phyloP scores from a whole-genome alignment of 2,113 vertebrate genomes.

The Cyprichromis sp. region DNA sequence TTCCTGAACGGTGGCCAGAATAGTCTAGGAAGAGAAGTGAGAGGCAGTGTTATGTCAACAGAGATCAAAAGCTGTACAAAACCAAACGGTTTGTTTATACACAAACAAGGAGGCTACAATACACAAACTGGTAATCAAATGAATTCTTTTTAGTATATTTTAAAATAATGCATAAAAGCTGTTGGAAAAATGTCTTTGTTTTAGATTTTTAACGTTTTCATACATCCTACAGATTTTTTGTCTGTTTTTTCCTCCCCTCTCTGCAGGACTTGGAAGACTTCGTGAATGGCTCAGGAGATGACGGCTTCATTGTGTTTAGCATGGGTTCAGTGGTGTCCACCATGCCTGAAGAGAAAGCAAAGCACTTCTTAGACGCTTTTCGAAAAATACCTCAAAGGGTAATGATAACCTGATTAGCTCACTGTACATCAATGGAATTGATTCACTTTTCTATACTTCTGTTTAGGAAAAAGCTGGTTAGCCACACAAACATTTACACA shows the following conservation, averaged over 20 bases:
- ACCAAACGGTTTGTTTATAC: not conserved
- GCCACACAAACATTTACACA: not conserved
- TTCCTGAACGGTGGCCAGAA: not conserved
- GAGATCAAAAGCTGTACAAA: not conserved
- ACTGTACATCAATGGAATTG: not conserved
- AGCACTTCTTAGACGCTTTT: conserved; percentile 80
- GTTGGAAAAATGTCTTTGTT: not conserved
- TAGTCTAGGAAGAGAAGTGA: not conserved
- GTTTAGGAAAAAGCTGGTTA: not conserved
- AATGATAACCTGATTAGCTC: not conserved
- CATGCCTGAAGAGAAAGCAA: conserved; percentile 79
- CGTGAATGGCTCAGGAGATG: conserved; percentile 84
- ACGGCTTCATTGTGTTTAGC: conserved; percentile 88
- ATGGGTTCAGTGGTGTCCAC: conserved; percentile 88
- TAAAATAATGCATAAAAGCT: not conserved
- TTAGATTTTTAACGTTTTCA: not conserved
- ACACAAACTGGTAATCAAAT: not conserved
- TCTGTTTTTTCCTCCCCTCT: not conserved
- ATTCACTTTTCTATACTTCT: not conserved
- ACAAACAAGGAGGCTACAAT: not conserved
- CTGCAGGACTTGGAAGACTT: conserved; percentile 86
- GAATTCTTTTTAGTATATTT: not conserved
- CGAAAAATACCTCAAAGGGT: conserved; percentile 87
- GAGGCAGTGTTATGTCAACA: not conserved
- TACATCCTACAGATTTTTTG: not conserved